These are phyloP conservation scores for Phrynocephalus forsythii DNA, from an alignment of 2,797 vertebrate species.

Conservation along the genomic window DNA sequence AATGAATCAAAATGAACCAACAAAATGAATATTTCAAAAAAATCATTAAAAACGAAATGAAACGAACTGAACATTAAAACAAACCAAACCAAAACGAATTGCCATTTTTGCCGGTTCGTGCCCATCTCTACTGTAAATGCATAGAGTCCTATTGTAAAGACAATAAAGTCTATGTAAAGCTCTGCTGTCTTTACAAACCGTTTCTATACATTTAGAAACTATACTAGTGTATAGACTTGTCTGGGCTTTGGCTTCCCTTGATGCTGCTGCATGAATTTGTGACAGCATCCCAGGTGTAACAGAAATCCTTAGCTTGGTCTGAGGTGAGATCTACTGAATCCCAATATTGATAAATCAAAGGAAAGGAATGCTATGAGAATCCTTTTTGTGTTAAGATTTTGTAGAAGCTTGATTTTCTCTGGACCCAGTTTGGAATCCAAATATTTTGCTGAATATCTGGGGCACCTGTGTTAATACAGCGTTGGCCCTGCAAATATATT, in stretches of 20 bases:
- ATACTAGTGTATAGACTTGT: neutral
- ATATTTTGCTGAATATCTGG: neutral
- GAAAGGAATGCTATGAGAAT: neutral
- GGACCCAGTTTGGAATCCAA: neutral
- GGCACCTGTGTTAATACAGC: neutral
- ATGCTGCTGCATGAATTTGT: neutral
- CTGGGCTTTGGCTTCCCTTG: neutral
- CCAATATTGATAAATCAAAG: neutral
- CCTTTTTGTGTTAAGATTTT: neutral
- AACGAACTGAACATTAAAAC: too few species aligned
- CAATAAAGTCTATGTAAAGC: neutral
- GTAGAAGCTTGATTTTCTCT: neutral
- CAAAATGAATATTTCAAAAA: too few species aligned
- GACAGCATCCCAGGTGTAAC: neutral
- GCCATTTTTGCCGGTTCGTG: too few species aligned
- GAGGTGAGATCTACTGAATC: too few species aligned
- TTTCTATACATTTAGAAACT: neutral
- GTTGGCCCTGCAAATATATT: neutral
- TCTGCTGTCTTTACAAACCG: neutral
- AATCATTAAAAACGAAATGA: too few species aligned
- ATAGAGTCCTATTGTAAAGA: too few species aligned
- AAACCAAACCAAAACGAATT: too few species aligned
- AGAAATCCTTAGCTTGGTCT: neutral
- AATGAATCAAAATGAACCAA: too few species aligned
- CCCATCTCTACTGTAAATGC: too few species aligned